phyloP scores from a whole-genome alignment of 2,113 vertebrate species.

The Brachirus orientalis region DNA sequence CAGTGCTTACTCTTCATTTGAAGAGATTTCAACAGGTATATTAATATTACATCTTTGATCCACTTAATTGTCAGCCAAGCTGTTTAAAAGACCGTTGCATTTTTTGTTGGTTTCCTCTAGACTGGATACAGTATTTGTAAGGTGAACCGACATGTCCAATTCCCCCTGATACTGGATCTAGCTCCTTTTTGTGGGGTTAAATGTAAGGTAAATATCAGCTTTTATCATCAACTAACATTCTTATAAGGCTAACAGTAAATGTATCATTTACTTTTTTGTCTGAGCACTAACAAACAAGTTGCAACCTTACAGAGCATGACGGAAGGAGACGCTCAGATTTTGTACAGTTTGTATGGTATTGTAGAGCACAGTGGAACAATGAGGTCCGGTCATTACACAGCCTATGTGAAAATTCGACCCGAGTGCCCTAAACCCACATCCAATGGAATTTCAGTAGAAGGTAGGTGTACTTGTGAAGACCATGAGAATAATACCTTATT shows the following conservation, averaged over 20 bases:
- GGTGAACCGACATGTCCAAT: constrained; percentile 92
- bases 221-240: background rate
- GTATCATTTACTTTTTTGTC: background rate
- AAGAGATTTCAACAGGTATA: constrained; percentile 96
- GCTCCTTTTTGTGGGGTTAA: constrained; percentile 91
- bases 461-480: constrained; percentile 63
- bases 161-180: constrained; percentile 92
- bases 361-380: constrained; percentile 98
- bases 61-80: background rate
- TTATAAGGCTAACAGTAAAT: background rate
- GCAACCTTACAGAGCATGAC: constrained; percentile 81
- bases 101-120: constrained; percentile 72
- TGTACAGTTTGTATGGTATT: constrained; percentile 93
- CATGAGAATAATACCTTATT: too few relatives aligned
- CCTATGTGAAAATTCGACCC: constrained; percentile 89
- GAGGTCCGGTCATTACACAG: constrained; percentile 97
- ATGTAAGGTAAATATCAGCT: constrained; percentile 87
- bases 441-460: constrained; percentile 74
- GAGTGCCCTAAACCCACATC: constrained; percentile 73
- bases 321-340: constrained; percentile 81
- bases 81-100: too few relatives aligned
- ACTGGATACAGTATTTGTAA: constrained; percentile 92
- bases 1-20: constrained; percentile 93
- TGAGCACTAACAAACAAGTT: constrained; percentile 4
- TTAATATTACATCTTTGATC: constrained; percentile 5